Base-by-base conservation (phyloP, 1,140 invertebrate genomes). In the Cephus cinctus region DNA sequence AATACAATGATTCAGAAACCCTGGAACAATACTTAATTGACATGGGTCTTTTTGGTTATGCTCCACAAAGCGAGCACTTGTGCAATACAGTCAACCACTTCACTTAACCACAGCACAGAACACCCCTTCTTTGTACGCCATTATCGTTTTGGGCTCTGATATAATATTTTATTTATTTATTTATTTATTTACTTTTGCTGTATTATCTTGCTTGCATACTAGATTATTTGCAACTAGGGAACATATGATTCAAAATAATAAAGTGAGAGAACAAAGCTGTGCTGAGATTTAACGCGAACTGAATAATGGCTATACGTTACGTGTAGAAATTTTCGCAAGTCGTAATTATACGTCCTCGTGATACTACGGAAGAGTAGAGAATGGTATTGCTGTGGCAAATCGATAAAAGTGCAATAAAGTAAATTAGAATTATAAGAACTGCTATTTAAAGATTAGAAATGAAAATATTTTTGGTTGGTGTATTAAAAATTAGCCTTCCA, bases 401-500 rank as follows among this genome's bases (percentile, higher is more conserved):
- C n/a, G n/a, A n/a, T n/a, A n/a, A n/a, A n/a, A n/a, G n/a, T n/a
- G n/a, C n/a, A n/a, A n/a, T n/a, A n/a, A n/a, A n/a, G n/a, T n/a
- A n/a, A n/a, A n/a, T n/a, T n/a, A 36, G 19, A 15, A 36, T 27
- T 8, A 36, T 15, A 12, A 36, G 9, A 11, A 36, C 19, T 36
- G 16, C 32, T 8, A n/a, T 30, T 30, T 3, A 2, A 5, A 15
- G 14, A n/a, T 4, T 36, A 15, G 19, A 36, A 36, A 36, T 36
- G 19, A 49, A 34, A 48, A 52, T 38, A 36, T 23, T 47, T 40
- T 52, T 36, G 16, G 38, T 27, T 49, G 45, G 32, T 21, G 44
- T 53, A 57, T 43, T 57, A 59, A 60, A 62, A 63, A 44, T 59
- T 61, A 61, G 30, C 51, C 48, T 58, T 66, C 42, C 22, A 61